Base-by-base conservation (phyloP, 2,113 vertebrate species). In the Rhinoderma darwinii region DNA sequence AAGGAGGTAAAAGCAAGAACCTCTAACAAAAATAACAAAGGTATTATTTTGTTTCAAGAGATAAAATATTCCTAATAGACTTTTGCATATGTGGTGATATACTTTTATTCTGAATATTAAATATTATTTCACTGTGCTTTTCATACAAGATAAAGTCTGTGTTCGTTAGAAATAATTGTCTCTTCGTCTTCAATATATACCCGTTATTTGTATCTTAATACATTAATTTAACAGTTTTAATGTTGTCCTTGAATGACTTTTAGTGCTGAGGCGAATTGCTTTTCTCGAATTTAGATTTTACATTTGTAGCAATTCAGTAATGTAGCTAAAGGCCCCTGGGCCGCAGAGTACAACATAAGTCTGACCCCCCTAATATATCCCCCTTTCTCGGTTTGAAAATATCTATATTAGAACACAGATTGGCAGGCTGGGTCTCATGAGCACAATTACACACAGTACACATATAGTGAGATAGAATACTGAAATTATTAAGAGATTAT, bases 181-280 rank as follows among this genome's bases (percentile, higher is more conserved):
- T 72, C 10, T 32, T 70, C 37, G 66, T 37, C 32, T 70, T 25
- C 20, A 22, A 41, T 72, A 72, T 72, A 20, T 37, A 35, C 35
- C 0, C 30, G 20, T 68, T 35, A 72, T 72, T 72, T 72, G 35
- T 72, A 39, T 72, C 35, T 41, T 72, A 35, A 68, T 35, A 72
- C 7, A 41, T 25, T 37, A 18, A 72, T 41, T 22, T 41, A 22
- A 39, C 41, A 41, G 18, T 39, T 72, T 41, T 41, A 72, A 25
- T 72, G 68, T 12, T 72, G 68, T 72, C 68, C 68, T 72, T 72
- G 68, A 72, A 72, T 72, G 68, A 39, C 68, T 39, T 70, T 37
- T 41, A 37, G 9, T 72, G 35, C 37, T 39, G 35, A 8, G 10
- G 37, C 22, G 68, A 72, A 72, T 72, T 25, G 35, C 20, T 72